A percentile compares a stretch with the other conserved stretches of the same genome.
Conservation (phyloP, 2,888 invertebrate genomes). For the Gnatocerus cornutus region DNA sequence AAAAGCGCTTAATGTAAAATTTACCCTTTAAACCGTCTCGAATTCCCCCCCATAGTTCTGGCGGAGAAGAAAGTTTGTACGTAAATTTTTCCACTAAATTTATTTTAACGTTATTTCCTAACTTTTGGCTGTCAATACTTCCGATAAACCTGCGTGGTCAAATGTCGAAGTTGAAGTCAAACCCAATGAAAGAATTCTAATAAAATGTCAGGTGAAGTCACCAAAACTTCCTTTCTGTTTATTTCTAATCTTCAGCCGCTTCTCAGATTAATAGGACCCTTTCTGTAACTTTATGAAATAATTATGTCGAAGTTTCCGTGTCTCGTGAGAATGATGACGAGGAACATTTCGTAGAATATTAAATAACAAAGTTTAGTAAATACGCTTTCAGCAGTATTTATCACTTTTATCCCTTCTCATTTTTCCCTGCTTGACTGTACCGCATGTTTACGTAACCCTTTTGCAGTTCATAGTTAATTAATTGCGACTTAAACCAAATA, state of each 20-base stretch:
- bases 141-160: neutral
- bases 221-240: neutral
- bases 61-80: no score
- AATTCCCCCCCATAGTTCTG: no score
- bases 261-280: neutral
- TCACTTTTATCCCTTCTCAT: no score
- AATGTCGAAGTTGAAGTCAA: neutral
- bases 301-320: neutral
- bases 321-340: neutral
- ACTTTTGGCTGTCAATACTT: no score
- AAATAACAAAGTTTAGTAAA: no score
- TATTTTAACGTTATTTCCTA: no score
- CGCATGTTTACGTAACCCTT: no score
- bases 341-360: neutral
- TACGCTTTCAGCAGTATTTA: no score
- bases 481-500: slow-evolving; percentile 19
- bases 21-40: no score
- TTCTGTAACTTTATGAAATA: neutral
- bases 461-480: neutral
- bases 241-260: neutral
- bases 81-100: no score
- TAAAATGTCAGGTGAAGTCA: slow-evolving; percentile 1
- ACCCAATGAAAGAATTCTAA: neutral
- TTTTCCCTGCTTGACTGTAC: no score
- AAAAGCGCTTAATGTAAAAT: no score